Percentiles rank a stretch among this genome's conserved stretches.
phyloP scores from a whole-genome alignment of 2,797 vertebrate species.

The Chiroxiphia lanceolata region DNA sequence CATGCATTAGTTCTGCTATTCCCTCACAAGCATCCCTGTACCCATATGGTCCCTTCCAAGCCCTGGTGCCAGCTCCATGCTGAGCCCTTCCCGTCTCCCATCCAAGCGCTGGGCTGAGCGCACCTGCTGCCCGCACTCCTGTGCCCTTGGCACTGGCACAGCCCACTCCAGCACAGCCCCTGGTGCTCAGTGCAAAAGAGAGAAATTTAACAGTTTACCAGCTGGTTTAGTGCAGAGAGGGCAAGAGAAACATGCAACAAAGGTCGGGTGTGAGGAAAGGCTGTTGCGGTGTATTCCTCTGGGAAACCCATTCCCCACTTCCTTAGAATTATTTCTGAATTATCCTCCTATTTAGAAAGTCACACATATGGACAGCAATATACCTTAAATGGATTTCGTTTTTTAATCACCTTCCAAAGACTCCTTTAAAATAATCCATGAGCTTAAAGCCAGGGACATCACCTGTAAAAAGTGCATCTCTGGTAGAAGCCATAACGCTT shows the following conservation, averaged over 20 bases:
- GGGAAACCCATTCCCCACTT: not conserved
- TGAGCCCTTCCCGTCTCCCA: not conserved
- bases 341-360: not conserved
- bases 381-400: not conserved
- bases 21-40: not conserved
- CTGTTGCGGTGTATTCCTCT: accelerated
- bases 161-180: not conserved
- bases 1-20: not conserved
- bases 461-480: not conserved
- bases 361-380: not conserved
- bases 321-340: not conserved
- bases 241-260: accelerated
- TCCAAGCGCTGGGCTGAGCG: not conserved
- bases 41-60: not conserved
- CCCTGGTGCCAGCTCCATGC: not conserved
- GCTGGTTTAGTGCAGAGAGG: not conserved
- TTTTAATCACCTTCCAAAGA: not conserved
- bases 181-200: not conserved
- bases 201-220: not conserved
- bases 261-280: accelerated
- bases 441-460: not conserved
- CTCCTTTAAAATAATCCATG: not conserved
- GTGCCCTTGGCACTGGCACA: not conserved
- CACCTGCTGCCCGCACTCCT: not conserved
- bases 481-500: not conserved